phyloP scores from a whole-genome alignment of 2,113 vertebrate species.

The Fulica atra region DNA sequence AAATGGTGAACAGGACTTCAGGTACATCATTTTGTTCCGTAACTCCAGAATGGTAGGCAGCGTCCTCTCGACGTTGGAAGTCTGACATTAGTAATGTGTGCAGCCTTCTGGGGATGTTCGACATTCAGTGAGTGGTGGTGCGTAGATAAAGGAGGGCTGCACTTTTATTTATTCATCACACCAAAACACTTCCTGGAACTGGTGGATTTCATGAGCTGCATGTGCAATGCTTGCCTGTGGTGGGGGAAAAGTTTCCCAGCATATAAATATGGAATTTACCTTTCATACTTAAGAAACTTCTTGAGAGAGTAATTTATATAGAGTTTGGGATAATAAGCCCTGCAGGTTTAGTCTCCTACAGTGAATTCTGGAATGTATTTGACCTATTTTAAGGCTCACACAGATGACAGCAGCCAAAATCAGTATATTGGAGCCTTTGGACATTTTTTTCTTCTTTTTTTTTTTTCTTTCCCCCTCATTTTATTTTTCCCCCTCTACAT shows the following conservation, averaged over 20 bases:
- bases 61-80: not conserved
- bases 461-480: too few relatives aligned
- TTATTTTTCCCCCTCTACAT: rapidly evolving
- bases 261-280: not conserved
- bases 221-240: not conserved
- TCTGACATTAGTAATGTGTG: not conserved
- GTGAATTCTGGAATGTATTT: not conserved
- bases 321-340: not conserved
- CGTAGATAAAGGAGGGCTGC: not conserved
- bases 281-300: not conserved
- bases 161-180: not conserved
- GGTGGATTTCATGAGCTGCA: not conserved
- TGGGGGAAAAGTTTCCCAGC: not conserved
- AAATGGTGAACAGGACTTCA: not conserved
- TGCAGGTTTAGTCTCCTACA: not conserved
- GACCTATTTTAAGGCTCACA: not conserved
- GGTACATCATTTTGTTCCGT: not conserved
- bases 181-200: not conserved
- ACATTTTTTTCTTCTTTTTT: too few relatives aligned
- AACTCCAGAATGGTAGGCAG: not conserved
- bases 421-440: not conserved
- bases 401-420: not conserved
- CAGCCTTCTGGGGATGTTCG: not conserved
- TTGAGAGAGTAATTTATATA: not conserved
- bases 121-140: not conserved